A percentile compares a stretch with the other conserved stretches of the same genome.
Evolutionary conservation across 64 coral and sea anemone genomes (phyloP).

Genomic region (Actinia equina): DNA sequence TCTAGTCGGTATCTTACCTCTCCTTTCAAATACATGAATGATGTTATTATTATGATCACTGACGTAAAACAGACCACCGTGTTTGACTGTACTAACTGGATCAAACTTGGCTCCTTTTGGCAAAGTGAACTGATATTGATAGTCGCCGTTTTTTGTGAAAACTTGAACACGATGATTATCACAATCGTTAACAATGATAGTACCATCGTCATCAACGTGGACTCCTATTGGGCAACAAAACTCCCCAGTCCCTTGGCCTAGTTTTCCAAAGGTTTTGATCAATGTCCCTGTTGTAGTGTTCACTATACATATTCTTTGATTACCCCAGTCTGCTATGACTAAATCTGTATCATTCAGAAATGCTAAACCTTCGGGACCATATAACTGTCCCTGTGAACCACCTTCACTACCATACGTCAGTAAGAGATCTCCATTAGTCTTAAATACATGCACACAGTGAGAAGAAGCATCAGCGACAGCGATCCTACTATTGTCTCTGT

Average conservation of each 20-base stretch:
- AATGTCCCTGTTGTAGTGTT: slow-evolving; percentile 29
- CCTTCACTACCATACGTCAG: slow-evolving; percentile 1
- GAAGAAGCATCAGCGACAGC: background rate
- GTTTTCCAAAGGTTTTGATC: slow-evolving; percentile 21
- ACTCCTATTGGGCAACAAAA: slow-evolving; percentile 10
- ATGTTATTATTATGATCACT: slow-evolving; percentile 21
- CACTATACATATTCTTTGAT: slow-evolving; percentile 36
- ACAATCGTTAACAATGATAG: slow-evolving; percentile 22
- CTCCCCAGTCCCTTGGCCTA: background rate
- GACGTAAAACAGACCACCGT: slow-evolving; percentile 15
- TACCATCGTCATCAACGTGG: too few relatives aligned
- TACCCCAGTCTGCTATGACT: slow-evolving; percentile 24
- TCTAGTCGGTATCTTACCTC: background rate
- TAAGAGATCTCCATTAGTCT: background rate
- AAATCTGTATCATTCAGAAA: slow-evolving; percentile 18
- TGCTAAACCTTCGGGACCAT: slow-evolving; percentile 11
- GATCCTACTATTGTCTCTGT: slow-evolving; percentile 3
- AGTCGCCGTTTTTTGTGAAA: background rate
- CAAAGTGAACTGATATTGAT: slow-evolving; percentile 5
- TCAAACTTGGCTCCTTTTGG: background rate
- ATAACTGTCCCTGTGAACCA: background rate
- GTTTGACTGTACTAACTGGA: slow-evolving; percentile 6
- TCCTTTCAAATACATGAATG: slow-evolving; percentile 25
- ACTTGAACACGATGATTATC: slow-evolving; percentile 21
- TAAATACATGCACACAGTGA: slow-evolving; percentile 2